phyloP scores from a whole-genome alignment of 2,888 invertebrate species.

The Heliothis peltigera region DNA sequence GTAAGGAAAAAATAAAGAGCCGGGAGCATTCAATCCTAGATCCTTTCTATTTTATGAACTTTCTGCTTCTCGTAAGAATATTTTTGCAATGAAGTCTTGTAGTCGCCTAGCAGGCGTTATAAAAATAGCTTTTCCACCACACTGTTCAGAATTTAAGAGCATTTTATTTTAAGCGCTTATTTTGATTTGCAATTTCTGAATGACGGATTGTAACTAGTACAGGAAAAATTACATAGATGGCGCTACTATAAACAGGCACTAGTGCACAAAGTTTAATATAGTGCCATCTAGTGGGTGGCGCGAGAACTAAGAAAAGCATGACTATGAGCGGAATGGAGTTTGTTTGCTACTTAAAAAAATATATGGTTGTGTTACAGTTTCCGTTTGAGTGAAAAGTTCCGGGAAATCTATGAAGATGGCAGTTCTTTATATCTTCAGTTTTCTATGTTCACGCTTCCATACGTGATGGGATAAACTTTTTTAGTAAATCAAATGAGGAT shows the following conservation, averaged over 20 bases:
- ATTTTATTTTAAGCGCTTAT: too few relatives aligned
- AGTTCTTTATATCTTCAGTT: not conserved
- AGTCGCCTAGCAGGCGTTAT: too few relatives aligned
- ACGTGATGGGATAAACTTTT: not conserved
- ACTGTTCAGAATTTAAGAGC: too few relatives aligned
- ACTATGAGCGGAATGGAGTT: not conserved
- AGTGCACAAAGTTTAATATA: not conserved
- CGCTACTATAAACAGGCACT: slow-evolving; percentile 18
- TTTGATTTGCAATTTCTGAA: too few relatives aligned
- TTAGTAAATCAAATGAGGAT: too few relatives aligned
- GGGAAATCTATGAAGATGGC: slow-evolving; percentile 60
- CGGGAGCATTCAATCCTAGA: too few relatives aligned
- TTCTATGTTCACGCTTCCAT: not conserved
- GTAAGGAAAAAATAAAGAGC: too few relatives aligned
- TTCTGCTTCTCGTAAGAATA: too few relatives aligned
- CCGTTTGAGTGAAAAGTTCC: slow-evolving; percentile 36
- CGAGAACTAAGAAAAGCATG: slow-evolving; percentile 17
- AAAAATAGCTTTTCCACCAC: too few relatives aligned
- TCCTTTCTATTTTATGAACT: too few relatives aligned
- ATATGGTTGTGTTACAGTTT: not conserved
- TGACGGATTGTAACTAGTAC: slow-evolving; percentile 35
- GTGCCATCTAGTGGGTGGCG: slow-evolving; percentile 72
- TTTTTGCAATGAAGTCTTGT: too few relatives aligned
- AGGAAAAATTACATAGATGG: slow-evolving; percentile 61
- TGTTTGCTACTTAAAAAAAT: not conserved